phyloP scores from a whole-genome alignment of 2,113 vertebrate species.

The Brachyhypopomus gauderio region DNA sequence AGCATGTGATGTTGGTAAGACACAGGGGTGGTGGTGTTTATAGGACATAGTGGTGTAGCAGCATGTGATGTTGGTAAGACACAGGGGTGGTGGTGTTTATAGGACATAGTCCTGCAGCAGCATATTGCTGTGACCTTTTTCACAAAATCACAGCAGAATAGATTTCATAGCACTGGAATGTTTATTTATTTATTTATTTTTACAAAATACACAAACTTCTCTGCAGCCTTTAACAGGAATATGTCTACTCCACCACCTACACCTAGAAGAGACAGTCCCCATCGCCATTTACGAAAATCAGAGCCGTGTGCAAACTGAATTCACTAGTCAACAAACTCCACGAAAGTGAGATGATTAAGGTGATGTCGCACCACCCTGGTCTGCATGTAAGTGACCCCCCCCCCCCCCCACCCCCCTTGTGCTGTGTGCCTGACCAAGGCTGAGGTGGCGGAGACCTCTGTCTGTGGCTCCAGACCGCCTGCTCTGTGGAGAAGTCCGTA shows the following conservation, averaged over 20 bases:
- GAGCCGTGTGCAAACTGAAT: background rate
- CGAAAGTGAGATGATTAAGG: background rate
- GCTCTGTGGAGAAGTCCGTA: conserved; percentile 68
- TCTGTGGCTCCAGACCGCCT: conserved; percentile 69
- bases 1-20: conserved; percentile 3
- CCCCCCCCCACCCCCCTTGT: conserved; percentile 20
- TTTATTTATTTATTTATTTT: too few relatives aligned
- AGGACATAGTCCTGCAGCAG: conserved; percentile 17
- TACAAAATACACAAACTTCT: background rate
- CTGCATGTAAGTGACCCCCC: background rate
- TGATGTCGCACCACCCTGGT: background rate
- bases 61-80: conserved; percentile 31
- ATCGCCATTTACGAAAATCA: background rate
- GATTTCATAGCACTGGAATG: background rate
- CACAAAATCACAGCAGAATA: conserved; percentile 9
- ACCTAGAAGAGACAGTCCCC: background rate
- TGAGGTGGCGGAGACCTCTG: conserved; percentile 65
- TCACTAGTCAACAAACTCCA: conserved; percentile 6
- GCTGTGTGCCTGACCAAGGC: conserved; percentile 47
- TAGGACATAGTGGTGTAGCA: conserved; percentile 22
- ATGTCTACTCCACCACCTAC: background rate
- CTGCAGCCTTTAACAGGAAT: background rate
- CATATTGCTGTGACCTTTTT: conserved; percentile 41
- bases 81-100: conserved; percentile 26
- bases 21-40: conserved; percentile 27